A percentile compares a stretch with the other conserved stretches of the same genome.
phyloP scores from a whole-genome alignment of 2,797 vertebrate species.

The Rhinatrema bivittatum region DNA sequence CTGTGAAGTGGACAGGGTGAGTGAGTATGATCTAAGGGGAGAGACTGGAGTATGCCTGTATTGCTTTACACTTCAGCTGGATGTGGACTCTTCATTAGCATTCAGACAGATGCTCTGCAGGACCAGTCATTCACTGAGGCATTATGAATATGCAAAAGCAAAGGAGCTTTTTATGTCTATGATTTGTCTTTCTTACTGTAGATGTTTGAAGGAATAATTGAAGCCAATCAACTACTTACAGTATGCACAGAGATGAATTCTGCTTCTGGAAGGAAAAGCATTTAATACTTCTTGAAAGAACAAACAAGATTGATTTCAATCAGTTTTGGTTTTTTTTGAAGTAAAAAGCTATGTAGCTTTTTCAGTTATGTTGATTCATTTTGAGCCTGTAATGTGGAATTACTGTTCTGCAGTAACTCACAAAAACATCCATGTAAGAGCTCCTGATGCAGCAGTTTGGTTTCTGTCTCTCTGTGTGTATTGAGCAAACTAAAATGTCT shows the following conservation, averaged over 20 bases:
- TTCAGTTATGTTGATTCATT: conserved; percentile 1
- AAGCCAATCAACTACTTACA: conserved; percentile 37
- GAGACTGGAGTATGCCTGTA: conserved; percentile 25
- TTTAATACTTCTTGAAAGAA: conserved; percentile 27
- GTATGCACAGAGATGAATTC: conserved; percentile 27
- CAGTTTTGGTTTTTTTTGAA: conserved; percentile 14
- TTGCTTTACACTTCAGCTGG: conserved; percentile 46
- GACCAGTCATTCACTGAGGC: conserved; percentile 41
- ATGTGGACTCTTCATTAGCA: conserved; percentile 39
- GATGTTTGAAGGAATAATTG: conserved; percentile 36
- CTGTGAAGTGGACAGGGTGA: no score
- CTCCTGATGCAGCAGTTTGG: background rate
- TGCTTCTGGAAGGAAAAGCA: background rate
- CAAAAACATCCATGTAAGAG: background rate
- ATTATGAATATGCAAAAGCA: conserved; percentile 51
- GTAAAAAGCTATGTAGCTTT: background rate
- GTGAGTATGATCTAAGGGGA: conserved; percentile 16
- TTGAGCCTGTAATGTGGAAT: conserved; percentile 5
- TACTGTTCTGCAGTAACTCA: conserved; percentile 15
- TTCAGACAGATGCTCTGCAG: conserved; percentile 33
- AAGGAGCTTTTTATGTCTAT: conserved; percentile 31
- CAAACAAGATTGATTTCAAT: conserved; percentile 23
- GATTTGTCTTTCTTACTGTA: conserved; percentile 45
- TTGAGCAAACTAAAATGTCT: no score
- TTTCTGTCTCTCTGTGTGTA: background rate